Conservation (phyloP, 2,113 vertebrate genomes). For the Odobenus rosmarus region DNA sequence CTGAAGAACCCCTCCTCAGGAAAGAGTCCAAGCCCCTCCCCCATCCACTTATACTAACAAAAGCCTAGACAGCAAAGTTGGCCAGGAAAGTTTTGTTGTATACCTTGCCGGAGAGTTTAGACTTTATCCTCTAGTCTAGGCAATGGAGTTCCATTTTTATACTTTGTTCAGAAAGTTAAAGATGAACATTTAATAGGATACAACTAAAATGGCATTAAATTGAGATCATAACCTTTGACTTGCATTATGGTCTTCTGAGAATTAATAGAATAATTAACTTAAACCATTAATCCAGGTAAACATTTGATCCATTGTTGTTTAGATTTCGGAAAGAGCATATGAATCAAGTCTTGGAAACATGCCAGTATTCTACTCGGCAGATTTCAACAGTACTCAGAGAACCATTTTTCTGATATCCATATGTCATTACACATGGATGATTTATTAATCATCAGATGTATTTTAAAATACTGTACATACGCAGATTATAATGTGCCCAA, state of each 20-base stretch:
- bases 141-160: background rate
- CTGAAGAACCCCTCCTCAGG: background rate
- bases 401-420: slow-evolving; percentile 62
- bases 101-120: background rate
- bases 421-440: slow-evolving; percentile 54
- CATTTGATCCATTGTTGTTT: slow-evolving; percentile 56
- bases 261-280: slow-evolving; percentile 59
- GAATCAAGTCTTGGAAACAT: slow-evolving; percentile 54
- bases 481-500: slow-evolving; percentile 41
- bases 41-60: background rate
- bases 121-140: background rate
- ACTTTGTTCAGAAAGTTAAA: slow-evolving; percentile 36
- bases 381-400: slow-evolving; percentile 47
- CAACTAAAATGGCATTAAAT: slow-evolving; percentile 46
- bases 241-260: slow-evolving; percentile 8
- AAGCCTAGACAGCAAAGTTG: background rate
- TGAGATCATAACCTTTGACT: slow-evolving; percentile 33
- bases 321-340: slow-evolving; percentile 48
- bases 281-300: slow-evolving; percentile 59
- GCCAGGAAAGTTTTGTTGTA: background rate
- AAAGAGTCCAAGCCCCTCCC: background rate
- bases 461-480: slow-evolving; percentile 60
- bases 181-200: slow-evolving; percentile 28
- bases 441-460: slow-evolving; percentile 67
- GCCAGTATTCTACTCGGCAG: slow-evolving; percentile 46